Percentiles rank a stretch among this genome's conserved stretches.
Conservation (phyloP, 1,140 invertebrate species). For the Nasonia giraulti region DNA sequence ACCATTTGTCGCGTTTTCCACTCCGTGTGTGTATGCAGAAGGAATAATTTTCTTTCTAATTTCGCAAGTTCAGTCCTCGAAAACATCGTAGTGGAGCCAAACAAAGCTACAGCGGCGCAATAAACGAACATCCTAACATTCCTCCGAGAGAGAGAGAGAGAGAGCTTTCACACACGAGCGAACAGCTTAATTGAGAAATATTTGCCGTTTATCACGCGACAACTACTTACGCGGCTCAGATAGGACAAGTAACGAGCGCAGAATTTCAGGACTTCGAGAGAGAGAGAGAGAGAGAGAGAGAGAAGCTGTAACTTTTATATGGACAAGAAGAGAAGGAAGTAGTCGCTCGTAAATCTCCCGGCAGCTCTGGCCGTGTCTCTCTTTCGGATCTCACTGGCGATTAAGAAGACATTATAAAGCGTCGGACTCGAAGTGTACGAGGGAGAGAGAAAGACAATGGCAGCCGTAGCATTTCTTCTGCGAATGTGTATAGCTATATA, state of each 20-base stretch:
- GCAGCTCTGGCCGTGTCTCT: constrained; percentile 39
- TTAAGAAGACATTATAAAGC: constrained; percentile 55
- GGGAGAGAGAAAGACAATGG: background rate
- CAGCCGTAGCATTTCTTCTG: constrained; percentile 26
- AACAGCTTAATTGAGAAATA: constrained; percentile 45
- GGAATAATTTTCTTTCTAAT: background rate
- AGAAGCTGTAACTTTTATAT: background rate
- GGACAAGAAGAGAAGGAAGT: constrained; percentile 11
- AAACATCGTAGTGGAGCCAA: too few relatives aligned
- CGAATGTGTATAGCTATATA: background rate
- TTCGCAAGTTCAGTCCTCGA: too few relatives aligned
- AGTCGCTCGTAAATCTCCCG: constrained; percentile 50
- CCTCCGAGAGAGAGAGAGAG: background rate
- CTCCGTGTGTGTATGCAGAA: background rate
- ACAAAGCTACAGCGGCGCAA: too few relatives aligned
- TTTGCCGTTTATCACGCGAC: constrained; percentile 36
- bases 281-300: too few relatives aligned
- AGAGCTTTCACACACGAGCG: background rate
- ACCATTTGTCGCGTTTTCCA: background rate
- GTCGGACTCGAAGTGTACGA: background rate
- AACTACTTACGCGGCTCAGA: background rate
- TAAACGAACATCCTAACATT: background rate
- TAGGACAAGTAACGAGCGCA: constrained; percentile 4
- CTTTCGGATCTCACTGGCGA: constrained; percentile 49
- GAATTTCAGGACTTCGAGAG: constrained; percentile 22